Evolutionary conservation across 2,113 vertebrate species (phyloP).

Genomic region (Xenopus tropicalis): DNA sequence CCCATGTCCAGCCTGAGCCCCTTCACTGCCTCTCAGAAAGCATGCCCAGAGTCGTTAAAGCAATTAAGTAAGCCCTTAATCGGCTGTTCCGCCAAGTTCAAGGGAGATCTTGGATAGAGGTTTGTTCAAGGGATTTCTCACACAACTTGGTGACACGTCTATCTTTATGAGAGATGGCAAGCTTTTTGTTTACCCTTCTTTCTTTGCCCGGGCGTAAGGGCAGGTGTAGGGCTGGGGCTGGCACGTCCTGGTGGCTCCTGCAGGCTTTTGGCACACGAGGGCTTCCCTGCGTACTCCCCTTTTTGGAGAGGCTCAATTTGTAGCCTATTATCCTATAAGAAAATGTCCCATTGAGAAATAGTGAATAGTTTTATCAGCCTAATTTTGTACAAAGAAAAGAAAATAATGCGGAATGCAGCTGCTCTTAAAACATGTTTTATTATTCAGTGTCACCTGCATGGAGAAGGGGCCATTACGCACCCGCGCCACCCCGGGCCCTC

Average conservation of each 20-base stretch:
- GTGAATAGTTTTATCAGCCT: constrained; percentile 97
- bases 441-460: constrained; percentile 97
- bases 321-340: constrained; percentile 99
- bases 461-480: constrained; percentile 8
- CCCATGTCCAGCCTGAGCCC: constrained; percentile 67
- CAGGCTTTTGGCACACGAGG: constrained; percentile 92
- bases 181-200: constrained; percentile 91
- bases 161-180: constrained; percentile 88
- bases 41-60: constrained; percentile 82
- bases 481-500: constrained; percentile 87
- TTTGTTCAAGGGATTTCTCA: constrained; percentile 96
- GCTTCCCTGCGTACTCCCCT: constrained; percentile 77
- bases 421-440: constrained; percentile 84
- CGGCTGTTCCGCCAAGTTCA: constrained; percentile 99
- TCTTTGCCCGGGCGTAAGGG: constrained; percentile 83
- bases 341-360: constrained; percentile 98
- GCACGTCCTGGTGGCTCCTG: constrained; percentile 65
- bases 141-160: constrained; percentile 97
- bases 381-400: constrained; percentile 92
- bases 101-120: constrained; percentile 92
- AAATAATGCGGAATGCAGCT: constrained; percentile 97
- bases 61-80: constrained; percentile 88
- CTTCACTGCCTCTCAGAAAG: constrained; percentile 82
- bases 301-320: constrained; percentile 98
- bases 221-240: constrained; percentile 94